Evolutionary conservation across 2,888 invertebrate species (phyloP).

Genomic region (Oxycera nigricornis): DNA sequence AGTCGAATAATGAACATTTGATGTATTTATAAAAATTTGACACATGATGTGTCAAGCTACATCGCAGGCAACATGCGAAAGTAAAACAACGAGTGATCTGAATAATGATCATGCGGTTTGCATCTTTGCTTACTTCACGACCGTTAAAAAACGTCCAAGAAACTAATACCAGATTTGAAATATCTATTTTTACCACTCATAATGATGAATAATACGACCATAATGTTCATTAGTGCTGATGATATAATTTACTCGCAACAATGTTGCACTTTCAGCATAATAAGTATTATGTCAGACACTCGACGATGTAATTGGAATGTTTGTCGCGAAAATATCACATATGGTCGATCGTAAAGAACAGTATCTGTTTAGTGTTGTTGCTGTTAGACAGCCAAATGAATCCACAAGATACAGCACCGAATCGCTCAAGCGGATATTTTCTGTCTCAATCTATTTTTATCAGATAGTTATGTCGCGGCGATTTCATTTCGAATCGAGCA

Average conservation of each 20-base stretch:
- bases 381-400: background rate
- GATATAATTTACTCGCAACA: slow-evolving; percentile 18
- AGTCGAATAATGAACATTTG: too few relatives aligned
- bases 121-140: too few relatives aligned
- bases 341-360: slow-evolving; percentile 35
- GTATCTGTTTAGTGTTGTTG: slow-evolving; percentile 15
- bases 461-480: background rate
- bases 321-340: slow-evolving; percentile 1
- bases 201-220: background rate
- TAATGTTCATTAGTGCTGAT: background rate
- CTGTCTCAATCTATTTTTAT: slow-evolving; percentile 13
- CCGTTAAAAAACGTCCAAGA: too few relatives aligned
- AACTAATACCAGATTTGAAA: too few relatives aligned
- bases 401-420: slow-evolving; percentile 1
- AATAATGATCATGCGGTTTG: too few relatives aligned
- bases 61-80: too few relatives aligned
- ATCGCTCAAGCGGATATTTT: slow-evolving; percentile 3
- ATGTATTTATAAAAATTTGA: too few relatives aligned
- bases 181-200: too few relatives aligned
- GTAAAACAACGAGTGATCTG: too few relatives aligned
- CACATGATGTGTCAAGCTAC: too few relatives aligned
- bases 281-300: slow-evolving; percentile 12
- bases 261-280: background rate
- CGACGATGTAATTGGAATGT: slow-evolving; percentile 1
- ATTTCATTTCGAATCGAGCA: background rate